Conservation (phyloP, 2,888 invertebrate species). For the Heteromyza rotundicornis region DNA sequence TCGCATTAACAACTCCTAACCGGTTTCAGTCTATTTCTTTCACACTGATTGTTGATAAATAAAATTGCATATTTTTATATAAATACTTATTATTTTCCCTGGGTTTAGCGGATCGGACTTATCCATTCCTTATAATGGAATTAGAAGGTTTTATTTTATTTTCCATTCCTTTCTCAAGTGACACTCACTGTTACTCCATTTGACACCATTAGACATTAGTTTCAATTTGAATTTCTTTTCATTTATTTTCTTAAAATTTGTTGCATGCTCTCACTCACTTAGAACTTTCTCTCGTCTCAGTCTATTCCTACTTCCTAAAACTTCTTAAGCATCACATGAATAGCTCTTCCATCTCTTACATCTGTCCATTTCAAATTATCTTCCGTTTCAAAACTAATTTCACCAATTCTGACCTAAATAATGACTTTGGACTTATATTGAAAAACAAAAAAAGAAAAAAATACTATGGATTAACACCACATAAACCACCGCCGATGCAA, state of each 20-base stretch:
- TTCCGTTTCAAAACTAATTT: background rate
- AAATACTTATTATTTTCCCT: too few species aligned
- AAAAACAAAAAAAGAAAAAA: conserved; percentile 18
- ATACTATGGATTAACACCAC: conserved; percentile 15
- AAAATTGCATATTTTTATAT: too few species aligned
- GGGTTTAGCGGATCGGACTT: too few species aligned
- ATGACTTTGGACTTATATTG: conserved; percentile 31
- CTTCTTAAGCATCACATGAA: background rate
- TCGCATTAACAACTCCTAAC: too few species aligned
- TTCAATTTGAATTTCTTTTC: background rate
- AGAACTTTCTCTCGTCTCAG: too few species aligned
- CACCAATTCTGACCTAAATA: conserved; percentile 24
- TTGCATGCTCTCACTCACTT: background rate
- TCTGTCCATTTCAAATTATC: background rate
- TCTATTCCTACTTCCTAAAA: background rate
- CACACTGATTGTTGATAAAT: too few species aligned
- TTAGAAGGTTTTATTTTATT: too few species aligned
- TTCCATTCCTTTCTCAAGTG: too few species aligned
- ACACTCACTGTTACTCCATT: too few species aligned
- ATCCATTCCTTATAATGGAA: background rate
- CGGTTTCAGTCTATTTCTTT: too few species aligned
- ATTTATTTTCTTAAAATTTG: background rate
- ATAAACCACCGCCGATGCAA: conserved; percentile 39
- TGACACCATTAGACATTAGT: background rate
- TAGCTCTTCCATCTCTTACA: background rate